Evolutionary conservation across 1,140 invertebrate genomes (phyloP).

Genomic region (Linepithema humile): DNA sequence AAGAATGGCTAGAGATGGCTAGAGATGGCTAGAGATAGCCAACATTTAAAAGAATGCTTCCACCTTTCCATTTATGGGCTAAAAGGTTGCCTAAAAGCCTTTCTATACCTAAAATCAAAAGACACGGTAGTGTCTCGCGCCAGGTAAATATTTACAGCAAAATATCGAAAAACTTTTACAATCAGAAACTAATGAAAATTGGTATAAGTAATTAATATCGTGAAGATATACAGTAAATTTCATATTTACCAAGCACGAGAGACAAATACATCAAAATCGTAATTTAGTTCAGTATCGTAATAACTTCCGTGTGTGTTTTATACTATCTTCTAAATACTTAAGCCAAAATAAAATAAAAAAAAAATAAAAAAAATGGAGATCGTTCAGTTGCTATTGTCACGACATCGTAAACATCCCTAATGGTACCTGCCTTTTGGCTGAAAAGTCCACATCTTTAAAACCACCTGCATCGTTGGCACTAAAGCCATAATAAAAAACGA

Average conservation of each 20-base stretch:
- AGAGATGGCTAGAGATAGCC: neutral
- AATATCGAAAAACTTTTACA: neutral
- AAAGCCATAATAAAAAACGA: conserved; percentile 17
- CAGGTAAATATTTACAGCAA: no score
- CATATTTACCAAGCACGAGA: neutral
- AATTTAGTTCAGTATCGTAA: neutral
- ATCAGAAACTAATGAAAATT: neutral
- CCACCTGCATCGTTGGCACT: neutral
- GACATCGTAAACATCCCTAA: neutral
- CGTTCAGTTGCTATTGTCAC: neutral
- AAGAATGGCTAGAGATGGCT: no score
- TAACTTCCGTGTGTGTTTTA: neutral
- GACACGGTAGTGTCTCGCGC: no score
- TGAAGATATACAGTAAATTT: neutral
- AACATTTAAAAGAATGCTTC: neutral
- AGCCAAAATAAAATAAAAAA: neutral
- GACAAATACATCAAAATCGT: neutral
- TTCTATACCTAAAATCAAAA: neutral
- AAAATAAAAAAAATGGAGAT: neutral
- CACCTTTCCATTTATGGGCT: neutral
- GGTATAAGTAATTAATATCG: neutral
- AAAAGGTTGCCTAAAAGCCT: neutral
- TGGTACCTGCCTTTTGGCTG: neutral
- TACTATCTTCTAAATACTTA: neutral
- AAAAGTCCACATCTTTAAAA: neutral